Conservation (phyloP, 2,113 vertebrate species). For the Cyphomyrus plagiostoma region DNA sequence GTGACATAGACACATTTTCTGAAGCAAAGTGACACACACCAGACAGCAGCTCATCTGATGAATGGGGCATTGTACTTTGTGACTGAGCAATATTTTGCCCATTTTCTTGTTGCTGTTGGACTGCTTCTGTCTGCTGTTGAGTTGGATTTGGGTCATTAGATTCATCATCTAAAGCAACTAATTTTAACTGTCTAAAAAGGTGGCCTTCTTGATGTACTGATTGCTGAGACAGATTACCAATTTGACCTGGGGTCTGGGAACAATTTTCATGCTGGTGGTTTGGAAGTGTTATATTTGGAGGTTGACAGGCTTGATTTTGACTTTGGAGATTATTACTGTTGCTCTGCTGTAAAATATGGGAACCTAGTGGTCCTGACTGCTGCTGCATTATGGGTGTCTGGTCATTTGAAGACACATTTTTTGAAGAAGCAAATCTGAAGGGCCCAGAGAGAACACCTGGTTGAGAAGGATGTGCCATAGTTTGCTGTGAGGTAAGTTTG, state of each 20-base stretch:
- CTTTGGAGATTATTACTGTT: not conserved
- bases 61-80: not conserved
- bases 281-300: not conserved
- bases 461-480: slow-evolving; percentile 25
- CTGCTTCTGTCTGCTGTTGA: slow-evolving; percentile 30
- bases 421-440: slow-evolving; percentile 66
- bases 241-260: not conserved
- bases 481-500: slow-evolving; percentile 33
- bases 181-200: slow-evolving; percentile 57
- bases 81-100: slow-evolving; percentile 9
- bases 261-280: slow-evolving; percentile 27
- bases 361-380: slow-evolving; percentile 16
- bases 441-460: slow-evolving; percentile 41
- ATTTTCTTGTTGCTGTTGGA: slow-evolving; percentile 21
- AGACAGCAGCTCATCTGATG: not conserved
- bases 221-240: slow-evolving; percentile 30
- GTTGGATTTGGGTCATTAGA: slow-evolving; percentile 37
- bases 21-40: slow-evolving; percentile 51
- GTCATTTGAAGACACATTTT: slow-evolving; percentile 47
- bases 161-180: slow-evolving; percentile 43
- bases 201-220: slow-evolving; percentile 46
- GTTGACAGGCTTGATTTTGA: not conserved
- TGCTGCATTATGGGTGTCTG: slow-evolving; percentile 31
- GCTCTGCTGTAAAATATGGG: slow-evolving; percentile 13
- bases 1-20: slow-evolving; percentile 33